Percentiles rank a stretch among this genome's conserved stretches.
These are phyloP conservation scores for Melanotaenia pygmaea DNA, from an alignment of 2,797 vertebrate species.

Conservation along the genomic window DNA sequence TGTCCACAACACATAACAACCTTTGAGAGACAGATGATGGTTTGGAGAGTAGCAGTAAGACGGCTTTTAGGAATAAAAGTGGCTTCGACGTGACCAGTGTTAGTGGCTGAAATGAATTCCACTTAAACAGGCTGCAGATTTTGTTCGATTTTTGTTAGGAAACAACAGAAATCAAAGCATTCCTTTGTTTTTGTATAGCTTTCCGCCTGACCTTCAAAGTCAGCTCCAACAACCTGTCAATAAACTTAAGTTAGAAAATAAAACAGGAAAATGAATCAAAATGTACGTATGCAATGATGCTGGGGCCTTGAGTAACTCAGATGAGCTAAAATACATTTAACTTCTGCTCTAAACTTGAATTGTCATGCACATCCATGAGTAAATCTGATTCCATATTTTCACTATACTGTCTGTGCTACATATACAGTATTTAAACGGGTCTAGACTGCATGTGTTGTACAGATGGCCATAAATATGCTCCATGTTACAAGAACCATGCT, in stretches of 20 bases:
- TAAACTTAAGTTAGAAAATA: slow-evolving; percentile 10
- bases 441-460: slow-evolving; percentile 32
- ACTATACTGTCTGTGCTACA: not conserved
- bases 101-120: slow-evolving; percentile 22
- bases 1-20: slow-evolving; percentile 48
- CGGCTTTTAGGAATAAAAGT: slow-evolving; percentile 40
- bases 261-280: slow-evolving; percentile 6
- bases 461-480: slow-evolving; percentile 67
- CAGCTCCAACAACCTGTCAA: slow-evolving; percentile 8
- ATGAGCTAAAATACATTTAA: slow-evolving; percentile 12
- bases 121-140: slow-evolving; percentile 33
- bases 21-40: slow-evolving; percentile 19
- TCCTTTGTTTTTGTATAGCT: slow-evolving; percentile 4
- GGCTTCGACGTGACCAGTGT: slow-evolving; percentile 21
- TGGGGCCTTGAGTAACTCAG: not conserved
- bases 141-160: not conserved
- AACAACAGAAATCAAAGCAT: not conserved
- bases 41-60: slow-evolving; percentile 21
- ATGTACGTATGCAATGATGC: slow-evolving; percentile 5
- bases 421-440: slow-evolving; percentile 36
- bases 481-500: slow-evolving; percentile 24
- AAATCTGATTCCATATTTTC: slow-evolving; percentile 9
- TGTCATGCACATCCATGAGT: slow-evolving; percentile 1
- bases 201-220: slow-evolving; percentile 10
- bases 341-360: not conserved